Conservation (phyloP, 2,113 vertebrate species). For the Saccopteryx leptura region DNA sequence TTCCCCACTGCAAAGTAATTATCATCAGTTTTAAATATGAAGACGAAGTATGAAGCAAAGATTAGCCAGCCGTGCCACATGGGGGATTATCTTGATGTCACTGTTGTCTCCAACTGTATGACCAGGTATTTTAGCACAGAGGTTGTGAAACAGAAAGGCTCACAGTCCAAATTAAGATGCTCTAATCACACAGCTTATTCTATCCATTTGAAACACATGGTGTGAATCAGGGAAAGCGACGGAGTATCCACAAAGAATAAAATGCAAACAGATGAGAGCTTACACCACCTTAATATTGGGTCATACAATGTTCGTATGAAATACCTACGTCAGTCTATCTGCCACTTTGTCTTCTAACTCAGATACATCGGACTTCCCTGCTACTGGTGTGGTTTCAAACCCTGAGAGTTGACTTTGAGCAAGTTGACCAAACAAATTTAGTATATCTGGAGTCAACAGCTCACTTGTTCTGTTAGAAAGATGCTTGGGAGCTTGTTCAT, state of each 20-base stretch:
- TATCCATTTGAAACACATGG: not conserved
- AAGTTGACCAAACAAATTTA: not conserved
- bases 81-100: not conserved
- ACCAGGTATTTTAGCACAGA: not conserved
- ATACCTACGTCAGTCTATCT: not conserved
- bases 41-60: slow-evolving; percentile 48
- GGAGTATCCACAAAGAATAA: not conserved
- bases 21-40: slow-evolving; percentile 40
- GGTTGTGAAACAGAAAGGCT: not conserved
- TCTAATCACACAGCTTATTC: not conserved
- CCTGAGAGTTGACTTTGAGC: not conserved
- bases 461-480: not conserved
- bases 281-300: not conserved
- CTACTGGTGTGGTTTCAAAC: not conserved
- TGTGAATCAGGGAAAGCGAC: not conserved
- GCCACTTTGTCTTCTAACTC: not conserved
- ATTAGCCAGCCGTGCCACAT: not conserved
- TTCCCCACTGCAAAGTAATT: slow-evolving; percentile 35
- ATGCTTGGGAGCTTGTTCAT: not conserved
- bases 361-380: not conserved
- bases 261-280: not conserved
- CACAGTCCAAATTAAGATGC: not conserved
- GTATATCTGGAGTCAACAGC: not conserved
- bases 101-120: not conserved
- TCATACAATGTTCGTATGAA: not conserved